Base-by-base conservation (phyloP, 2,888 invertebrate species). In the Drosophila quasianomalipes region DNA sequence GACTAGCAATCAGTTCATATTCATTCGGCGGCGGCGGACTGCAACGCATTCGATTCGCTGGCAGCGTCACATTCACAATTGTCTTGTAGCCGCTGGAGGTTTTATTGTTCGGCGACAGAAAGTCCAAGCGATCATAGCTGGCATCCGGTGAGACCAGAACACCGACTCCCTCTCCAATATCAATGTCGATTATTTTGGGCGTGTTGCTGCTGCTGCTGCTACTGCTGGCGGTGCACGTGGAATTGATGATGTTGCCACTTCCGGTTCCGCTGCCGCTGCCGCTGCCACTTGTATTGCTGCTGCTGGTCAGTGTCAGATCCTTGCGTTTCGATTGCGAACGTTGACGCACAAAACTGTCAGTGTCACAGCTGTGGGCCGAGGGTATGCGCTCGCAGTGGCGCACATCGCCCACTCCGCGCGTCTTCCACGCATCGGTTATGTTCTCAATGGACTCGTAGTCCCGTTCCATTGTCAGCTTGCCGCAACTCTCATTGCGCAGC, bases 401-500 rank as follows among this genome's bases (percentile, higher is more conserved):
- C 14, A 97, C 95, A 60, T 96, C 96, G 89, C 96, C 95, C 28
- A 97, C 94, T 1, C 97, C 97, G 73, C 97, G 94, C 1, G 97
- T 97, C 91, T 95, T 96, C 97, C 97, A 97, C 12, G 97, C 97
- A 85, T 97, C 96, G 85, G 95, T 96, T 73, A 97, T 94, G 9
- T 96, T 95, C 94, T 97, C 97, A 33, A 97, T 95, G 90, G 95
- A 95, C 90, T 97, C 97, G 92, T 97, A 97, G 88, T 94, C 93
- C 16, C 93, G 86, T 72, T 93, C 93, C n/a, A 81, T 63, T 0
- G 66, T 44, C 33, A 70, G 58, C 26, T 86, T 83, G 31, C 74
- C 69, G 70, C 81, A 89, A 70, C 85, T 92, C 73, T 93, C 92
- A 49, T 92, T 93, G 54, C 92, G 89, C 28, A 91, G 68, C 12